Conservation (phyloP, 2,888 invertebrate genomes). For the Aporophyla lueneburgensis region DNA sequence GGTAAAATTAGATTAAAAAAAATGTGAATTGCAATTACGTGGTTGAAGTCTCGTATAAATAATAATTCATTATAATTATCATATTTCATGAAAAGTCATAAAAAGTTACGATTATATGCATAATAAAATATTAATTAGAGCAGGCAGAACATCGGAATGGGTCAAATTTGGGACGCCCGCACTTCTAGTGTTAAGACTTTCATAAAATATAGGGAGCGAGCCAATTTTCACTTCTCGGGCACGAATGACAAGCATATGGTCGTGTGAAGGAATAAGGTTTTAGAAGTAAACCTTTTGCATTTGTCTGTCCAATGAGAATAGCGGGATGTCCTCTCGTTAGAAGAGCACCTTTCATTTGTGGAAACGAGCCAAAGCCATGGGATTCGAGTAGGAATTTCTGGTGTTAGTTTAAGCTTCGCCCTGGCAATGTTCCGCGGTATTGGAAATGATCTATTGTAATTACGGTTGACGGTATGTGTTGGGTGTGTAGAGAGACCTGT, state of each 20-base stretch:
- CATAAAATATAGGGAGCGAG: too few species aligned
- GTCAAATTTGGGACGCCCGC: too few species aligned
- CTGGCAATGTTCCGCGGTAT: conserved; percentile 43
- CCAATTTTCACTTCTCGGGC: not conserved
- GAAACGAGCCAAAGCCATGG: conserved; percentile 62
- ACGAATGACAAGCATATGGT: not conserved
- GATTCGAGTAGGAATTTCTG: conserved; percentile 47
- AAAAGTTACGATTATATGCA: too few species aligned
- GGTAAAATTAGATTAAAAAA: too few species aligned
- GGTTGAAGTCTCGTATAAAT: too few species aligned
- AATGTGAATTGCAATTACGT: too few species aligned
- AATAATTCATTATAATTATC: too few species aligned
- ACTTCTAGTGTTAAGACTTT: too few species aligned
- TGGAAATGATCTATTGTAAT: conserved; percentile 49
- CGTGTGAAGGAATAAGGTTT: not conserved
- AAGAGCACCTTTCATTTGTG: conserved; percentile 58
- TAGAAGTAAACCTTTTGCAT: conserved; percentile 10
- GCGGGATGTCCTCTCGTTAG: conserved; percentile 18
- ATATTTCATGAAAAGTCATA: too few species aligned
- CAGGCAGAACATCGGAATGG: too few species aligned
- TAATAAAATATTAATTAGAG: too few species aligned
- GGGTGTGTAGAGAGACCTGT: not conserved
- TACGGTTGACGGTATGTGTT: conserved; percentile 14
- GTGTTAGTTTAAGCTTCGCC: conserved; percentile 45
- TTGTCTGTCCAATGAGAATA: not conserved